Conservation (phyloP, 2,797 vertebrate genomes). For the Glyptemys insculpta region DNA sequence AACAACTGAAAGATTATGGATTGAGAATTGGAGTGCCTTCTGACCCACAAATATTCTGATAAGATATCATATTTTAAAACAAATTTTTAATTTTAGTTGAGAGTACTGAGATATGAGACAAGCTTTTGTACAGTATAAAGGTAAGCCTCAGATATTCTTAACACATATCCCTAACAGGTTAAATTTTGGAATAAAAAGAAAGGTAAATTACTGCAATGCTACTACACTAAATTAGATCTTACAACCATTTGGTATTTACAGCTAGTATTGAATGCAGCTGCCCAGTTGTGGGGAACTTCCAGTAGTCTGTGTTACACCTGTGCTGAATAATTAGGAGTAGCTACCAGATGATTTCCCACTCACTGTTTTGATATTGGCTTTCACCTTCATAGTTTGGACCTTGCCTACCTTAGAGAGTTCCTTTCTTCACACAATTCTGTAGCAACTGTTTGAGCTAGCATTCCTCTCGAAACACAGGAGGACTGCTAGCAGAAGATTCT, state of each 20-base stretch:
- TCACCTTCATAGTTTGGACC: neutral
- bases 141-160: neutral
- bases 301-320: neutral
- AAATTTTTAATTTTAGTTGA: neutral
- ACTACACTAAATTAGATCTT: neutral
- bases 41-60: neutral
- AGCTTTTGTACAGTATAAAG: neutral
- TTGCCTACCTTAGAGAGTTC: neutral
- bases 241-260: neutral
- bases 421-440: neutral
- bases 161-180: neutral
- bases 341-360: neutral
- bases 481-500: neutral
- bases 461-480: neutral
- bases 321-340: neutral
- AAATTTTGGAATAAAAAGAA: neutral
- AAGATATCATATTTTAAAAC: neutral
- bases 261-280: neutral
- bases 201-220: neutral
- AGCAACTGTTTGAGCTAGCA: neutral
- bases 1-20: neutral
- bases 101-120: neutral
- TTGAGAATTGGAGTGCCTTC: neutral
- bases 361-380: neutral
- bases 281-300: neutral